Base-by-base conservation (phyloP, 2,113 vertebrate species). In the Theropithecus gelada region DNA sequence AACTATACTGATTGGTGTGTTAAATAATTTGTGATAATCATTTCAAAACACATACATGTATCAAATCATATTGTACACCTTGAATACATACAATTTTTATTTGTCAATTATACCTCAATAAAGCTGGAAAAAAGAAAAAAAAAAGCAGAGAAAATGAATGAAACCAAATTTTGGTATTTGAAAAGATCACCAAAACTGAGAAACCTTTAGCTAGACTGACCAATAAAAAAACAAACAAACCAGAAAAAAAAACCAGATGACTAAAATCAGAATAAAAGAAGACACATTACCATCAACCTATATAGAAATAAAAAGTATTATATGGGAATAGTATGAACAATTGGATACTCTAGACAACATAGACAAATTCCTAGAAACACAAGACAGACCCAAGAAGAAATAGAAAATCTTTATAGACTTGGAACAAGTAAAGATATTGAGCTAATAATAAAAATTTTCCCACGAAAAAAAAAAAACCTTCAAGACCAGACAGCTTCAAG, bases 171-270 rank as follows among this genome's bases (percentile, higher is more conserved):
- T 87, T 82, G 68, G 12, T 81, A 23, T 88, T 61, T 88, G 75
- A 70, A 94, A 88, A 72, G 40, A 82, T 64, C 30, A 78, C 78
- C 20, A 70, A 82, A 82, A 30, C 59, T 52, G 14, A 61, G 17
- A 72, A 82, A 89, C 6, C 20, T 82, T 79, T 91, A 78, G 68
- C 90, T 73, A 94, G 64, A 76, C 68, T 94, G 83, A 73, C n/a
- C n/a, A 70, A 70, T 30, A 55, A 91, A 93, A 78, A 45, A 48
- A 88, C 43, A 35, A n/a, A 30, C 6, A 43, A 40, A n/a, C 30
- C 5, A 55, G 87, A 91, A 70, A 45, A 40, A 88, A 57, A 43
- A 43, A 20, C 1, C 12, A 78, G 52, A 94, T 45, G 38, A 59
- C 35, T 43, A 73, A 82, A 52, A 82, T 20, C 72, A 35, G n/a